Percentiles rank a stretch among this genome's conserved stretches.
These are phyloP conservation scores for Tupiocoris notatus DNA, from an alignment of 2,888 invertebrate species.

Conservation along the genomic window DNA sequence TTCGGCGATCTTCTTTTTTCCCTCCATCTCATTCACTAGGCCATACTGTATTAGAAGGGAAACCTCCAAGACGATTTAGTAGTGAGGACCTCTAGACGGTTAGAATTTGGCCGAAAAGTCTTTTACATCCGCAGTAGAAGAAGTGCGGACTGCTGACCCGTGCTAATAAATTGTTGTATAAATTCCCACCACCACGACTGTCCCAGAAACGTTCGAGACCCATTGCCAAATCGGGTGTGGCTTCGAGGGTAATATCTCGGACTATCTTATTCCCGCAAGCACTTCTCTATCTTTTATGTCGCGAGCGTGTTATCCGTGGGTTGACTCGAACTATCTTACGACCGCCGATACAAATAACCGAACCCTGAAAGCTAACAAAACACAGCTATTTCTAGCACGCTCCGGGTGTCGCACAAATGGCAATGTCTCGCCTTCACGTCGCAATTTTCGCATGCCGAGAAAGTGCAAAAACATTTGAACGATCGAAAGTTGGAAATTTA, in stretches of 20 bases:
- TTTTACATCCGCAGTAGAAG: constrained; percentile 27
- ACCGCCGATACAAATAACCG: background rate
- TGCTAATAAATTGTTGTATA: constrained; percentile 35
- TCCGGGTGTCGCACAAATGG: too few species aligned
- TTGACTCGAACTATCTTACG: background rate
- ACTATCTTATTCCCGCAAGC: constrained; percentile 5
- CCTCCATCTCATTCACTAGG: constrained; percentile 10
- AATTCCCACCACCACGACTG: constrained; percentile 13
- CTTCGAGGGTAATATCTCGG: constrained; percentile 23
- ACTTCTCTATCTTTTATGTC: background rate
- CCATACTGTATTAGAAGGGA: constrained; percentile 20
- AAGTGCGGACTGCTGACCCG: background rate
- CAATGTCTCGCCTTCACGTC: background rate
- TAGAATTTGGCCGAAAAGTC: constrained; percentile 25
- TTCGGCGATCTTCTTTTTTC: background rate
- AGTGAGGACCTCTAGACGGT: background rate
- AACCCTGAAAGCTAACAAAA: background rate
- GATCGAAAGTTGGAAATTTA: too few species aligned
- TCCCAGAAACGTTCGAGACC: background rate
- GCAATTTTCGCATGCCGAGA: background rate
- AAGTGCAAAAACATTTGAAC: background rate
- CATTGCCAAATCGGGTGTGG: constrained; percentile 37
- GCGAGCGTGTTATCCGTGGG: background rate
- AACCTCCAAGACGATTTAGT: constrained; percentile 11
- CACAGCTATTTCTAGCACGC: background rate